Percentiles rank a stretch among this genome's conserved stretches.
Conservation (phyloP, 2,113 vertebrate genomes). For the Mastomys coucha region DNA sequence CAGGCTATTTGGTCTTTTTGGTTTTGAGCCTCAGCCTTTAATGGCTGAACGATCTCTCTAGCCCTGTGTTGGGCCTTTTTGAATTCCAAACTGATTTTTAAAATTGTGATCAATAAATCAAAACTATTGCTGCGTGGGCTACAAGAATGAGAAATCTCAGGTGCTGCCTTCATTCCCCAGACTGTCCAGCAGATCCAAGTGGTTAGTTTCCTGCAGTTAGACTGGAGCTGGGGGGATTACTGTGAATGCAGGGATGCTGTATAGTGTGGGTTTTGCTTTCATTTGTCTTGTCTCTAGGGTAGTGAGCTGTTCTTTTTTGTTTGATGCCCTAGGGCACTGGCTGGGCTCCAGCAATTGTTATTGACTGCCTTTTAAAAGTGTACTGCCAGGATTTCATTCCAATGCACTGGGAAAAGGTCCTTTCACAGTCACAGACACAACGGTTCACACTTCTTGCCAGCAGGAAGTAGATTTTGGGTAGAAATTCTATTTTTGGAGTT, state of each 20-base stretch:
- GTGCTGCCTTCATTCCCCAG: slow-evolving; percentile 22
- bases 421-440: slow-evolving; percentile 75
- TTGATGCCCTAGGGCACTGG: slow-evolving; percentile 28
- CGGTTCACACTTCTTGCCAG: slow-evolving; percentile 73
- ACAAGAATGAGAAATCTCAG: neutral
- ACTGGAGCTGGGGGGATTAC: neutral
- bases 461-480: slow-evolving; percentile 76
- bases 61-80: neutral
- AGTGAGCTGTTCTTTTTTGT: slow-evolving; percentile 22
- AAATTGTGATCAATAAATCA: slow-evolving; percentile 3
- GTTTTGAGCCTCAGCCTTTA: neutral
- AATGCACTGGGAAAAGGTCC: slow-evolving; percentile 41
- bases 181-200: slow-evolving; percentile 43
- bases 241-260: slow-evolving; percentile 36
- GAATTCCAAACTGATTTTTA: slow-evolving; percentile 35
- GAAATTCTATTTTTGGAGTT: slow-evolving; percentile 78
- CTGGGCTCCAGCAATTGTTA: slow-evolving; percentile 60
- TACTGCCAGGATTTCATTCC: slow-evolving; percentile 63
- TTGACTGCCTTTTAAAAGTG: slow-evolving; percentile 52
- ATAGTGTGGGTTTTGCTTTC: slow-evolving; percentile 33
- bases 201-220: slow-evolving; percentile 61
- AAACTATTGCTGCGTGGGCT: neutral
- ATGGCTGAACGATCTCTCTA: neutral
- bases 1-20: neutral
- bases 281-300: slow-evolving; percentile 48